Evolutionary conservation across 1,140 invertebrate genomes (phyloP).

Genomic region (Drosophila pallidifrons): DNA sequence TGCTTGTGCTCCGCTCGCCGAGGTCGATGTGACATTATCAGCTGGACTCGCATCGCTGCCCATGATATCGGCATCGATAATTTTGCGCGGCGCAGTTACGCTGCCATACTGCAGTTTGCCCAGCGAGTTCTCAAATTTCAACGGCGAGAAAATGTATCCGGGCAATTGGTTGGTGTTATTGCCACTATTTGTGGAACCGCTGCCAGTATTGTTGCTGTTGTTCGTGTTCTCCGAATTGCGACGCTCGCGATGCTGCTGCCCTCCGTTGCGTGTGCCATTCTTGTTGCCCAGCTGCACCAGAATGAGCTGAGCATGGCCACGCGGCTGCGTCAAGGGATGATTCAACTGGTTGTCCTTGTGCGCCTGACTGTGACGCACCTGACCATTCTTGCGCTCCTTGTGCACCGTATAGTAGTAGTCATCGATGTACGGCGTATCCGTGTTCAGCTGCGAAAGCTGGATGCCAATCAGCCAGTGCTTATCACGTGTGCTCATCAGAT

Average conservation of each 20-base stretch:
- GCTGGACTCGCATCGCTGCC: conserved; percentile 84
- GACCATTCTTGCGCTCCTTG: conserved; percentile 86
- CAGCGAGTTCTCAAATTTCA: conserved; percentile 96
- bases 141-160: conserved; percentile 88
- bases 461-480: conserved; percentile 98
- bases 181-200: conserved; percentile 73
- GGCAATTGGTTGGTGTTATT: conserved; percentile 84
- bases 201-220: conserved; percentile 56
- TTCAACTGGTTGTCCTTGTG: conserved; percentile 88
- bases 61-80: conserved; percentile 95
- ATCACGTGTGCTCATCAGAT: conserved; percentile 95
- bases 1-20: conserved; percentile 55
- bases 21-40: conserved; percentile 60
- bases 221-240: conserved; percentile 85
- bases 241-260: conserved; percentile 84
- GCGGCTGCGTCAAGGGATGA: conserved; percentile 86
- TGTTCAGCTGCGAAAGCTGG: conserved; percentile 94
- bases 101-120: conserved; percentile 94
- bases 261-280: conserved; percentile 81
- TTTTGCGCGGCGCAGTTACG: conserved; percentile 96
- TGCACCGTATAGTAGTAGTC: conserved; percentile 94
- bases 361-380: conserved; percentile 86
- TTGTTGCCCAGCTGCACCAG: conserved; percentile 83
- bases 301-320: conserved; percentile 83
- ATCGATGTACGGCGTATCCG: conserved; percentile 93